Conservation (phyloP, 1,140 invertebrate species). For the Sitophilus oryzae region DNA sequence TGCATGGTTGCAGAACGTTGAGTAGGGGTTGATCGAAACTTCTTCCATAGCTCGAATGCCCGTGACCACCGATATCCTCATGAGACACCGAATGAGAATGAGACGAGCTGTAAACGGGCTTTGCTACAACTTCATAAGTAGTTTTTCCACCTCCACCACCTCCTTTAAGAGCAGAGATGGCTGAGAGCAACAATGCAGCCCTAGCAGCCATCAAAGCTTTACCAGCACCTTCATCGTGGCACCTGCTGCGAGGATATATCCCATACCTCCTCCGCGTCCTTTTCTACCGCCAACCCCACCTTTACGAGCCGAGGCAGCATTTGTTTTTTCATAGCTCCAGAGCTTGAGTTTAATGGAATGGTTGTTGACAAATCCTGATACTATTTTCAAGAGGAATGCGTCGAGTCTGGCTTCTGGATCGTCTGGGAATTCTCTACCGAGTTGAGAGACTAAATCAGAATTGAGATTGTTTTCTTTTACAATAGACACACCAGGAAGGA, state of each 20-base stretch:
- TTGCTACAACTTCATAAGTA: slow-evolving; percentile 76
- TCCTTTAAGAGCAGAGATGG: slow-evolving; percentile 67
- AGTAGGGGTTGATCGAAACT: slow-evolving; percentile 43
- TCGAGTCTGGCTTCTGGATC: slow-evolving; percentile 69
- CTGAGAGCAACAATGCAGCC: slow-evolving; percentile 64
- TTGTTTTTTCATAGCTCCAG: slow-evolving; percentile 52
- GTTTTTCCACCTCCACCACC: slow-evolving; percentile 64
- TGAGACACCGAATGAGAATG: slow-evolving; percentile 65
- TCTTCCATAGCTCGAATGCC: slow-evolving; percentile 55
- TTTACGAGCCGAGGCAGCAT: slow-evolving; percentile 30
- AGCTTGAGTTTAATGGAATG: slow-evolving; percentile 67
- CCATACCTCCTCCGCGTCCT: slow-evolving; percentile 49
- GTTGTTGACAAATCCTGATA: slow-evolving; percentile 63
- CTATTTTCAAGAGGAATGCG: slow-evolving; percentile 63
- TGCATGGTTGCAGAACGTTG: slow-evolving; percentile 40
- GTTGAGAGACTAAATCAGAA: slow-evolving; percentile 60
- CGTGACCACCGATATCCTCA: slow-evolving; percentile 50
- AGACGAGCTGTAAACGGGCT: slow-evolving; percentile 65
- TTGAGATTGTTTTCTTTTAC: slow-evolving; percentile 57
- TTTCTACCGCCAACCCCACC: slow-evolving; percentile 48
- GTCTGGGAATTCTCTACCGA: slow-evolving; percentile 66
- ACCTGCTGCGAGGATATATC: slow-evolving; percentile 52
- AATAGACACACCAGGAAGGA: slow-evolving; percentile 65
- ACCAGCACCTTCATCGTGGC: slow-evolving; percentile 67
- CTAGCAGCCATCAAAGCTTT: slow-evolving; percentile 72